Conservation (phyloP, 2,113 vertebrate species). For the Alexandromys fortis region DNA sequence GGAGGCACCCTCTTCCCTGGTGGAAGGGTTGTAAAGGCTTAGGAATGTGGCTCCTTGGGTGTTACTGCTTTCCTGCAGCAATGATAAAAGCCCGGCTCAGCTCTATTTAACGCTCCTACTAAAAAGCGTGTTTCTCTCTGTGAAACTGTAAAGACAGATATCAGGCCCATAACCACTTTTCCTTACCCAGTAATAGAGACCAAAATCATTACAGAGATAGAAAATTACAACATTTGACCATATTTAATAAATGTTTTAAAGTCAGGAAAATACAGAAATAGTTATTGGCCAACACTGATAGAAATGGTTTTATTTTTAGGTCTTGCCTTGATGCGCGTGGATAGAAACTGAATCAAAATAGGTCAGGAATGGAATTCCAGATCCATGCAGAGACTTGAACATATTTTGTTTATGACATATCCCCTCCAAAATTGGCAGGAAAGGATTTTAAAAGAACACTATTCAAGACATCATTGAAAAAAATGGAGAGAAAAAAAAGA, state of each 20-base stretch:
- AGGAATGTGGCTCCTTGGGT: constrained; percentile 53
- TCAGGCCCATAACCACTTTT: neutral
- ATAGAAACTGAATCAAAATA: neutral
- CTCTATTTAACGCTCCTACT: constrained; percentile 30
- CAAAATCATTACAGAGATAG: neutral
- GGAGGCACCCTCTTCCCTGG: neutral
- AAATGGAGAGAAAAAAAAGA: neutral
- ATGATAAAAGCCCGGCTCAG: constrained; percentile 58
- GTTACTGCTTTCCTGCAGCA: constrained; percentile 49
- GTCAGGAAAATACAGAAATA: constrained; percentile 5
- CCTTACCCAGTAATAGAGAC: constrained; percentile 2
- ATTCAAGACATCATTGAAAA: neutral
- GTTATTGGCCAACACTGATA: constrained; percentile 27
- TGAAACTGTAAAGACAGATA: neutral
- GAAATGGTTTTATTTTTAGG: neutral
- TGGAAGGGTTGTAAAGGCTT: neutral
- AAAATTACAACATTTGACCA: constrained; percentile 4
- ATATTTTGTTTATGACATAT: neutral
- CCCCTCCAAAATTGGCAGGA: neutral
- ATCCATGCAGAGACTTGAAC: neutral
- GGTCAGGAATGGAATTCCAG: neutral
- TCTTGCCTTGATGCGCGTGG: neutral
- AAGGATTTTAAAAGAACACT: neutral
- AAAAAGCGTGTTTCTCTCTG: neutral
- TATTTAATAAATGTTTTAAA: neutral